Base-by-base conservation (phyloP, 1,140 invertebrate species). In the Neodiprion lecontei region DNA sequence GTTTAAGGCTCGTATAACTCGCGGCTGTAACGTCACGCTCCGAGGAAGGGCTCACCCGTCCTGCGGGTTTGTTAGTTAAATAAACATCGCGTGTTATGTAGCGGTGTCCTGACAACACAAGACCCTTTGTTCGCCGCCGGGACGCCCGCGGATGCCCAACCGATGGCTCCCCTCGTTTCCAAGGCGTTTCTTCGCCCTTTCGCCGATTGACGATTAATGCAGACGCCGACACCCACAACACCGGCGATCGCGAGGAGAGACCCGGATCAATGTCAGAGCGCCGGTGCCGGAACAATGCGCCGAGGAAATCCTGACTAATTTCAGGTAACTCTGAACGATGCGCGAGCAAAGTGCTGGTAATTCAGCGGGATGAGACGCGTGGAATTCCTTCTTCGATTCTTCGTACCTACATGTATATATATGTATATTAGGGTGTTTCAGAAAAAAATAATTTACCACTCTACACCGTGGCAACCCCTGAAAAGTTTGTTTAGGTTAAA, bases 61-160 rank as follows among this genome's bases (percentile, higher is more conserved):
- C 53, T 61, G 11, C n/a, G 9, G 78, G 79, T 83, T 84, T 84
- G 83, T 84, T 84, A 85, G 83, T 85, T 85, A 85, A 85, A 84
- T 85, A 85, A 85, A 85, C 83, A 84, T 72, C 76, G 75, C 53
- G 53, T 61, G 75, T 77, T 49, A 75, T 74, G 79, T 77, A 78
- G 75, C 79, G 75, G 70, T 72, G 53, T 74, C 28, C 77, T 49
- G 77, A 79, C 78, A 79, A 84, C 81, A 82, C 75, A 74, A 78
- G 69, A 12, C 40, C 78, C 80, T 82, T 84, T 84, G 83, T 84
- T 79, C 70, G 72, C 17, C 73, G 73, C 28, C 70, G 48, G 23
- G 68, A 67, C 68, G 67, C 21, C 21, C 67, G 67, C 8, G 5
- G 28, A 40, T 40, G 28, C 28, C 28, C 28, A 40, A 65, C 12